These are phyloP conservation scores for Colletes collaris DNA, from an alignment of 2,888 invertebrate genomes.

Conservation along the genomic window DNA sequence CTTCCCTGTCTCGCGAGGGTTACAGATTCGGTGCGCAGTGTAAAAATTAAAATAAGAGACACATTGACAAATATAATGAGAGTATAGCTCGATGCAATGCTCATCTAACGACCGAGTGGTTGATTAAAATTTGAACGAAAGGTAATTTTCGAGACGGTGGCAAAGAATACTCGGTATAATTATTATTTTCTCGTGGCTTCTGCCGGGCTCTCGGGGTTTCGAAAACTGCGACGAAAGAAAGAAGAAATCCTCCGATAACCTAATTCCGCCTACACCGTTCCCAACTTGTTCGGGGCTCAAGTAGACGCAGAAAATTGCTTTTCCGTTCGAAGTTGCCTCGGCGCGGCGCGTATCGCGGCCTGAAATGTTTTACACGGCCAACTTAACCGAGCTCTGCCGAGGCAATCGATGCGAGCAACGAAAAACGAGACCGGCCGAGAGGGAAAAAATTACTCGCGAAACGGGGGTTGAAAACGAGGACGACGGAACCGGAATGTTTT, in stretches of 20 bases:
- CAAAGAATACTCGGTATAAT: too few relatives aligned
- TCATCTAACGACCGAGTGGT: too few relatives aligned
- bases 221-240: not conserved
- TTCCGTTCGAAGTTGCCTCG: not conserved
- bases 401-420: not conserved
- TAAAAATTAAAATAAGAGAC: too few relatives aligned
- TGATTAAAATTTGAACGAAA: too few relatives aligned
- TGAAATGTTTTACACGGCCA: slow-evolving; percentile 1
- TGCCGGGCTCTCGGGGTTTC: not conserved
- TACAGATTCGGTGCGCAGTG: too few relatives aligned
- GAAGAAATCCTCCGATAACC: slow-evolving; percentile 7
- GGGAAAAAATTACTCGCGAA: slow-evolving; percentile 5
- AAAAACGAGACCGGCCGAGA: not conserved
- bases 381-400: slow-evolving; percentile 3
- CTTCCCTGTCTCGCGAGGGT: too few relatives aligned
- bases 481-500: not conserved
- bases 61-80: too few relatives aligned
- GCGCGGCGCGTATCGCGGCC: slow-evolving; percentile 2
- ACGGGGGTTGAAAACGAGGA: not conserved
- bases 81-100: too few relatives aligned
- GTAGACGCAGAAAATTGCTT: slow-evolving; percentile 20
- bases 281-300: slow-evolving; percentile 5
- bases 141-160: too few relatives aligned
- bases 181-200: not conserved
- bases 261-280: not conserved